phyloP scores from a whole-genome alignment of 2,888 invertebrate species.

The Iphiclides podalirius region DNA sequence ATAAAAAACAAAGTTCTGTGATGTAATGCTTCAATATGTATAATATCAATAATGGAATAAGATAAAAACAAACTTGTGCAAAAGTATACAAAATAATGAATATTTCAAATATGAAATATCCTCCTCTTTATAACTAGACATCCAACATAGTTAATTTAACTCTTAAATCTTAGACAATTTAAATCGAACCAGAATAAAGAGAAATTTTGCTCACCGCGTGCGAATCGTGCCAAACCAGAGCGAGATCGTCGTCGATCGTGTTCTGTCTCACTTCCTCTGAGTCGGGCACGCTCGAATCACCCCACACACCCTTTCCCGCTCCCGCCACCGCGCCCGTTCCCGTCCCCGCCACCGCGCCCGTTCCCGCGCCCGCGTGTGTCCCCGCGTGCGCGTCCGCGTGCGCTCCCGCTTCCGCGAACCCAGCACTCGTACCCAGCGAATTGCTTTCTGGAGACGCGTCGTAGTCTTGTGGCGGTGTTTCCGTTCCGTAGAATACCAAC shows the following conservation, averaged over 20 bases:
- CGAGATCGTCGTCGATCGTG: slow-evolving; percentile 78
- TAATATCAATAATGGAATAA: no score
- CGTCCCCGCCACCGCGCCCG: slow-evolving; percentile 33
- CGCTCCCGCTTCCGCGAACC: slow-evolving; percentile 16
- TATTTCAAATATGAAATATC: no score
- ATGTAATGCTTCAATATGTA: no score
- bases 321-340: slow-evolving; percentile 17
- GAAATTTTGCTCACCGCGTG: slow-evolving; percentile 75
- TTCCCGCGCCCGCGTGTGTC: slow-evolving; percentile 22
- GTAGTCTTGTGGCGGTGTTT: slow-evolving; percentile 79
- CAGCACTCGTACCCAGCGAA: slow-evolving; percentile 57
- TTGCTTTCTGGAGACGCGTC: slow-evolving; percentile 83
- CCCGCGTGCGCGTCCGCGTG: not conserved
- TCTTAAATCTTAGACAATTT: no score
- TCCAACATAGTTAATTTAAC: no score
- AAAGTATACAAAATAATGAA: no score
- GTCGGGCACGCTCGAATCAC: slow-evolving; percentile 40
- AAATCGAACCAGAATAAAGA: no score
- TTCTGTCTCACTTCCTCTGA: slow-evolving; percentile 80
- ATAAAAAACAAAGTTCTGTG: no score
- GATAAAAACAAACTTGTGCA: no score
- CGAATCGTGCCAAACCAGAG: slow-evolving; percentile 81
- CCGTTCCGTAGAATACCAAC: slow-evolving; percentile 90
- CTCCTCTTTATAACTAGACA: no score
- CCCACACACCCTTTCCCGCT: slow-evolving; percentile 44